Conservation (phyloP, 2,797 vertebrate genomes). For the Lepidocolaptes lacrymiger region DNA sequence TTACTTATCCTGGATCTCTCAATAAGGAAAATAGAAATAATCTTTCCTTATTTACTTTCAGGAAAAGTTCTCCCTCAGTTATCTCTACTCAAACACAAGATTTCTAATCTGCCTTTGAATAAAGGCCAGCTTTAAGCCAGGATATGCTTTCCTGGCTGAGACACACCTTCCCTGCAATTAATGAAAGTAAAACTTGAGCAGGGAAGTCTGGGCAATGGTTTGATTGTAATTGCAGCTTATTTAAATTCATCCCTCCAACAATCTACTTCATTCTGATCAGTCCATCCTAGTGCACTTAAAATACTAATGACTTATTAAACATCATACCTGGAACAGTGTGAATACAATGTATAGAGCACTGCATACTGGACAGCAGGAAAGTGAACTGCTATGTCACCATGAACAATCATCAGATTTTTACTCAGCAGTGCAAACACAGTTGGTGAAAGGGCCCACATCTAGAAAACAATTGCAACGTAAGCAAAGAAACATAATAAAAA, state of each 20-base stretch:
- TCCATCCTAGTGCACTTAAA: not conserved
- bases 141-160: not conserved
- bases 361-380: conserved; percentile 96
- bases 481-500: not conserved
- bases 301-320: not conserved
- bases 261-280: not conserved
- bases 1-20: not conserved
- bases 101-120: conserved; percentile 1
- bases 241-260: not conserved
- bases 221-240: not conserved
- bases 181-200: not conserved
- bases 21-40: not conserved
- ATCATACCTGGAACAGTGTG: conserved; percentile 94
- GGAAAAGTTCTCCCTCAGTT: not conserved
- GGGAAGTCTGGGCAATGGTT: not conserved
- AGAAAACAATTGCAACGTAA: conserved; percentile 27
- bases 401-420: conserved; percentile 92
- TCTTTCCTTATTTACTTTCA: conserved; percentile 1
- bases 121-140: not conserved
- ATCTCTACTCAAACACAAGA: not conserved
- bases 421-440: conserved; percentile 96
- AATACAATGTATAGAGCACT: conserved; percentile 94
- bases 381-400: conserved; percentile 88
- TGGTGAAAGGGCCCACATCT: conserved; percentile 99
- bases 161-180: not conserved